Percentiles rank a stretch among this genome's conserved stretches.
These are phyloP conservation scores for Galbula dea DNA, from an alignment of 2,113 vertebrate species.

Conservation along the genomic window DNA sequence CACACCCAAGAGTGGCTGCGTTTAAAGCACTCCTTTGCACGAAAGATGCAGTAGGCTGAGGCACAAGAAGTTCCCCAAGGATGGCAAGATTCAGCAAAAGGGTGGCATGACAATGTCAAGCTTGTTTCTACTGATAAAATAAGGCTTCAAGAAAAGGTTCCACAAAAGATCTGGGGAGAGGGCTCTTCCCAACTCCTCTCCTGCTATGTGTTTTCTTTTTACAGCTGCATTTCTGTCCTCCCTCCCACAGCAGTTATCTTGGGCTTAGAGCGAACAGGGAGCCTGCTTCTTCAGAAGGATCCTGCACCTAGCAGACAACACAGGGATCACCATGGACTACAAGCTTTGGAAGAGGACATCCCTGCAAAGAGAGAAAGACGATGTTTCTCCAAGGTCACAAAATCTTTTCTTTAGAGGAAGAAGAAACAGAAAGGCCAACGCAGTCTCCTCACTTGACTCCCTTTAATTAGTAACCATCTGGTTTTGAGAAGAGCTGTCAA, in stretches of 20 bases:
- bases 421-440: neutral
- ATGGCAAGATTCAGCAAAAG: neutral
- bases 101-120: fast-evolving
- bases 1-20: fast-evolving
- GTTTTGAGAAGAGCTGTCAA: slow-evolving; percentile 35
- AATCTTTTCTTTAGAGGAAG: neutral
- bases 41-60: neutral
- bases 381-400: neutral
- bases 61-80: neutral
- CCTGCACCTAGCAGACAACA: neutral
- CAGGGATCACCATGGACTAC: fast-evolving
- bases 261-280: neutral
- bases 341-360: neutral
- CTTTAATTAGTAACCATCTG: slow-evolving; percentile 57
- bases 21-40: neutral
- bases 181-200: neutral
- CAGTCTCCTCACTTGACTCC: slow-evolving; percentile 20
- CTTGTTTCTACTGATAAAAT: neutral
- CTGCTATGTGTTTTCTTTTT: neutral
- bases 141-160: neutral
- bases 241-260: neutral
- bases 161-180: neutral
- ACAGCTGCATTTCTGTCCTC: neutral
- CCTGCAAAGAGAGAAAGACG: neutral
- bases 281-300: neutral